These are phyloP conservation scores for Cryptocheilus praepositus DNA, from an alignment of 2,888 invertebrate genomes.

Conservation along the genomic window DNA sequence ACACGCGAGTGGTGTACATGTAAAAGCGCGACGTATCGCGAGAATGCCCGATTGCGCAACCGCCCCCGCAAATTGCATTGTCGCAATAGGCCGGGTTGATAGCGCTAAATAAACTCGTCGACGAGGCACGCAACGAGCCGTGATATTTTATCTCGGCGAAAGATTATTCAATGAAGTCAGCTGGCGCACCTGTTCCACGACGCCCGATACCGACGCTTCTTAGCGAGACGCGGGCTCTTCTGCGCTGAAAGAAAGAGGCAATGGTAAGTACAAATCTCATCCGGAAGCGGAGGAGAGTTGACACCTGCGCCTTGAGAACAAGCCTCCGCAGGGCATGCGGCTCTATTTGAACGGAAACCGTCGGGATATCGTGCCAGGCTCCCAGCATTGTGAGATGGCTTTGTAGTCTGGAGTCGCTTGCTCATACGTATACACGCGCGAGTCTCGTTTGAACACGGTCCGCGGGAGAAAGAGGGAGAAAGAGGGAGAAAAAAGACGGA, in stretches of 20 bases:
- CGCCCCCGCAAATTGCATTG: too few relatives aligned
- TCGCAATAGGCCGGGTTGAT: too few relatives aligned
- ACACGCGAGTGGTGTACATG: too few relatives aligned
- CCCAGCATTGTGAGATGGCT: conserved; percentile 69
- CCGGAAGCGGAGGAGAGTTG: conserved; percentile 64
- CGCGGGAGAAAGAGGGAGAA: not conserved
- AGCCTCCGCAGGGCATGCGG: conserved; percentile 31
- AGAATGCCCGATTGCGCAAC: too few relatives aligned
- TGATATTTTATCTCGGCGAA: conserved; percentile 21
- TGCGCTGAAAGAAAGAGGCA: conserved; percentile 18
- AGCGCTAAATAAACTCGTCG: too few relatives aligned
- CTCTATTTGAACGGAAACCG: conserved; percentile 71
- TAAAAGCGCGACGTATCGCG: too few relatives aligned
- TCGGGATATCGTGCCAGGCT: conserved; percentile 63
- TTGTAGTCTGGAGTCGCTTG: conserved; percentile 57
- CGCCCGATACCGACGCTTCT: not conserved
- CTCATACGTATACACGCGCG: conserved; percentile 24
- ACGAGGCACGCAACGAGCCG: not conserved
- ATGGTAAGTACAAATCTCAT: conserved; percentile 55
- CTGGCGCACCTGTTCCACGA: conserved; percentile 28
- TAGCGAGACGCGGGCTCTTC: not conserved
- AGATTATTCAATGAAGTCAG: conserved; percentile 20
- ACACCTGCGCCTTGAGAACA: conserved; percentile 65
- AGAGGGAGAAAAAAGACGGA: conserved; percentile 8
- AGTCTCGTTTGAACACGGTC: conserved; percentile 13